phyloP scores from a whole-genome alignment of 2,113 vertebrate genomes.

The Antechinus flavipes region DNA sequence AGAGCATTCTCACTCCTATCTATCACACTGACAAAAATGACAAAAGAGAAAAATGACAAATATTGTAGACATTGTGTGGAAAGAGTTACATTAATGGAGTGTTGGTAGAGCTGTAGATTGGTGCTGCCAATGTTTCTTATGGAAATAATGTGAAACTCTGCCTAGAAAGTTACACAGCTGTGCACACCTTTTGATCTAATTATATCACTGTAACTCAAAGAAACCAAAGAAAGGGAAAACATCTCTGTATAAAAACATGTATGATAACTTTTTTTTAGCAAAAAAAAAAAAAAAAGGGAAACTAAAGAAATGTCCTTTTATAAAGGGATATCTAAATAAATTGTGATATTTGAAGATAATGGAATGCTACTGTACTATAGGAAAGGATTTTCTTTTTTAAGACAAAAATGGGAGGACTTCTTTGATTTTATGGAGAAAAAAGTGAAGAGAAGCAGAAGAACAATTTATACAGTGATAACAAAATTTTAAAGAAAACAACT shows the following conservation, averaged over 20 bases:
- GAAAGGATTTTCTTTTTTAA: neutral
- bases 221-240: neutral
- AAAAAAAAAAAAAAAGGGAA: neutral
- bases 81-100: neutral
- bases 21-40: neutral
- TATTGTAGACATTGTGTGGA: neutral
- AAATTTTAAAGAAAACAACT: neutral
- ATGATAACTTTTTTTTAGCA: neutral
- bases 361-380: neutral
- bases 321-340: neutral
- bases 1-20: neutral
- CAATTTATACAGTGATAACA: neutral
- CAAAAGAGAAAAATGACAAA: neutral
- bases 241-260: neutral
- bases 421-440: neutral
- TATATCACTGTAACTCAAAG: neutral
- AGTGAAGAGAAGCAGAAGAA: neutral
- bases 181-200: neutral
- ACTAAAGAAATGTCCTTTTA: neutral
- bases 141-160: neutral
- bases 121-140: neutral
- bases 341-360: neutral
- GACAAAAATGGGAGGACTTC: neutral
- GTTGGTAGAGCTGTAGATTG: neutral
- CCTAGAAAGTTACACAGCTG: neutral